Evolutionary conservation across 2,888 invertebrate species (phyloP), one percentile per base, ranked within the genome.

Genomic region (Dione juno): DNA sequence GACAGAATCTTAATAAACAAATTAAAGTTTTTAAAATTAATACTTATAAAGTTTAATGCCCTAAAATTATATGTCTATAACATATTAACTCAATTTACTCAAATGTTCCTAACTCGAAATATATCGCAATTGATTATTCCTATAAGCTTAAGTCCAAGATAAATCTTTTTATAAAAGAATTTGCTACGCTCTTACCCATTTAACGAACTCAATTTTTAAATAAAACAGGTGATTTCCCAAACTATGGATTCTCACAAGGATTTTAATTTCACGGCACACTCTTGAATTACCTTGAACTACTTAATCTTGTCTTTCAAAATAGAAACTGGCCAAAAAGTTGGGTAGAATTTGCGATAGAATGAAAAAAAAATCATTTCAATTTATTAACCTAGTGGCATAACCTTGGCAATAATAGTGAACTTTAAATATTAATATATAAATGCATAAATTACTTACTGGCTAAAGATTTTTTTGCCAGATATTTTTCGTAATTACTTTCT

Each of bases 171-270:
- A 0, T 5, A 28, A 50, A 53, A 68, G 61, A 40, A 68, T 68
- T 63, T 63, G 68, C 45, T n/a, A 63, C 63, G 53, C 63, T 45
- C 11, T 13, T 13, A 37, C 10, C 35, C 5, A 40, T 13, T 57
- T 16, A 35, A n/a, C 21, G 35, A 63, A 63, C 53, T 13, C 45
- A n/a, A 45, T 45, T 53, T 61, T 45, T 61, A 28, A 28, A 37
- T 45, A n/a, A 50, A 70, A 72, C 67, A 70, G 70, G 70, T 72
- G 70, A 53, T 41, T 68, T 61, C 50, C 43, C 16, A 14, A 43
- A 40, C 40, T 50, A 14, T 1, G 45, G 16, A 48, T 50, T 88
- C 80, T 86, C 88, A 88, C 86, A 85, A 75, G 72, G 86, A 84
- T 88, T 80, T 37, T 10, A 66, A 86, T 86, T 86, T 80, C 81